phyloP scores from a whole-genome alignment of 2,797 vertebrate species.

The Falco novaeseelandiae region DNA sequence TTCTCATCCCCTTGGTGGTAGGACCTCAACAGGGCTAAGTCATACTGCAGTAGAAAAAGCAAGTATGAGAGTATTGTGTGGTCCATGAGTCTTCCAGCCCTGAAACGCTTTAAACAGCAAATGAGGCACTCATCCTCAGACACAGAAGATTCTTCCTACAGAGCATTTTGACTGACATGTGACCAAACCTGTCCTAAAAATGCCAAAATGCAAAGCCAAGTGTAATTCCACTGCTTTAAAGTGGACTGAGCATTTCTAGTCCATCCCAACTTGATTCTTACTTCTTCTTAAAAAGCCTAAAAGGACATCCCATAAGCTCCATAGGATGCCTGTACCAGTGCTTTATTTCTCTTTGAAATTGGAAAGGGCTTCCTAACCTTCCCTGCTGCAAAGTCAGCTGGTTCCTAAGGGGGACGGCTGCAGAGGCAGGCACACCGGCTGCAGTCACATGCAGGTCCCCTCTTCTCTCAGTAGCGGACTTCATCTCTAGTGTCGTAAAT shows the following conservation, averaged over 20 bases:
- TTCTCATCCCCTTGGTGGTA: neutral
- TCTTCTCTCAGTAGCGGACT: neutral
- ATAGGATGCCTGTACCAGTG: neutral
- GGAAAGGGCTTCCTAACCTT: constrained; percentile 50
- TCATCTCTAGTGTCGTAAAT: neutral
- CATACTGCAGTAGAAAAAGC: neutral
- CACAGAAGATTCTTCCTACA: neutral
- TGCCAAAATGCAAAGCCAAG: neutral
- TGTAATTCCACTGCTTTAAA: neutral
- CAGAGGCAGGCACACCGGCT: neutral
- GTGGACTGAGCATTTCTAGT: neutral
- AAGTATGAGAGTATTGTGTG: neutral
- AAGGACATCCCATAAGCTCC: neutral
- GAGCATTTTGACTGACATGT: neutral
- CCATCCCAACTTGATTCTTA: neutral
- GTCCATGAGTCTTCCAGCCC: neutral
- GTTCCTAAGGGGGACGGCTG: constrained; percentile 21
- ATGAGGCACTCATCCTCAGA: neutral
- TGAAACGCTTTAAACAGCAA: neutral
- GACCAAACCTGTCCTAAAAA: neutral
- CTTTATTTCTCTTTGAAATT: neutral
- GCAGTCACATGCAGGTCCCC: constrained; percentile 29
- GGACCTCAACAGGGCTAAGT: neutral
- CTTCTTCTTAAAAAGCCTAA: neutral
- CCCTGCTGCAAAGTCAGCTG: constrained; percentile 55